These are phyloP conservation scores for Mus spretus DNA, from an alignment of 2,797 vertebrate species.

Conservation along the genomic window DNA sequence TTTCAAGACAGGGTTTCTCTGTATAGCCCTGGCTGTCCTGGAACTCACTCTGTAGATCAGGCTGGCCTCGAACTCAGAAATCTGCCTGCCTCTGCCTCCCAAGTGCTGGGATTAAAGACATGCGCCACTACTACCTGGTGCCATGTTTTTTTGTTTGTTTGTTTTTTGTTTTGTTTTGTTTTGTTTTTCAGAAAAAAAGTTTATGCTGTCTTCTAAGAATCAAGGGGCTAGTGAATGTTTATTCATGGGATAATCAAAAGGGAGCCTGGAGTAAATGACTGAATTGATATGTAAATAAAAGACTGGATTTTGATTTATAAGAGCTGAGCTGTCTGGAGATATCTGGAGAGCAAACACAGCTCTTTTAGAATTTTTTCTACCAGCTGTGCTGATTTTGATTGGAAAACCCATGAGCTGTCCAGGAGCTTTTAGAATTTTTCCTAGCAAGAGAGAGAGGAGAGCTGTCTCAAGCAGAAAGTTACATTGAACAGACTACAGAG, in stretches of 20 bases:
- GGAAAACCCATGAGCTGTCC: background rate
- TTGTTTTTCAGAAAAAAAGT: background rate
- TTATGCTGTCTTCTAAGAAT: background rate
- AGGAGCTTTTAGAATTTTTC: background rate
- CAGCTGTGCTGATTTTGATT: background rate
- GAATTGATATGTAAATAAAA: no score
- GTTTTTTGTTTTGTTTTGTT: no score
- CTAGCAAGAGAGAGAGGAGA: background rate
- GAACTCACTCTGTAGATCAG: no score
- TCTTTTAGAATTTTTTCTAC: background rate
- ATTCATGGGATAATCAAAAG: background rate
- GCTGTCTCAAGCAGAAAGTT: background rate
- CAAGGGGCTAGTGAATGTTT: background rate
- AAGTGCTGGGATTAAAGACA: no score
- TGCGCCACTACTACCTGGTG: no score
- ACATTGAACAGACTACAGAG: background rate
- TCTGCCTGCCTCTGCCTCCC: no score
- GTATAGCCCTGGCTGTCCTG: no score
- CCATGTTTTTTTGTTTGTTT: no score
- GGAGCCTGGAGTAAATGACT: background rate
- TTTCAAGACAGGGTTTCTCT: no score
- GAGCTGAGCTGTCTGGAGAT: background rate
- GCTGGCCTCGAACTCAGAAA: no score
- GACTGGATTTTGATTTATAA: background rate
- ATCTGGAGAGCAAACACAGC: background rate